Base-by-base conservation (phyloP, 2,888 invertebrate genomes). In the Chrysolina americana region DNA sequence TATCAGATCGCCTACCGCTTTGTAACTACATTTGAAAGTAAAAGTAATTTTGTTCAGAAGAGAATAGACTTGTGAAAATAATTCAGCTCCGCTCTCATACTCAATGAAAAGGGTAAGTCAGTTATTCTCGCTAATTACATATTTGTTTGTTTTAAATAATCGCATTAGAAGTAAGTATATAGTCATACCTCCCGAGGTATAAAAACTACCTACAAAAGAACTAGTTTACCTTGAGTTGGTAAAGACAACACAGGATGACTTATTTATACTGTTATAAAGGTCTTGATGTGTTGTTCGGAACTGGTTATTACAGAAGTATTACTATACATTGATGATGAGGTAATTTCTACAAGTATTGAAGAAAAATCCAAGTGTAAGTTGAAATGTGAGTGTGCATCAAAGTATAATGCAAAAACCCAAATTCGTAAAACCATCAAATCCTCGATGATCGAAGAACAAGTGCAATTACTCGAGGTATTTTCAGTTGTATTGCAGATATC, bases 151-250 rank as follows among this genome's bases (percentile, higher is more conserved):
- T 53, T 53, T 53, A 19, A 53, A 44, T 44, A 15, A 44, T 53
- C 19, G 59, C 70, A 73, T 65, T 65, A 75, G 71, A 64, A 63
- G 63, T 28, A 70, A 70, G 63, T 28, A 5, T n/a, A 28, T 36
- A 36, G 36, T 36, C 8, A 36, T 36, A 8, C 6, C 8, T 36
- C 8, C 36, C 8, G 36, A 36, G 36, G 36, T 36, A n/a, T n/a
- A 71, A 28, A 53, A 48, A 50, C 68, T 68, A 75, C 82, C 81
- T 77, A 80, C 77, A 78, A 79, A n/a, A 80, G 80, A 85, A 86
- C 84, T 85, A 80, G 87, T 87, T 87, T 83, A 85, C 87, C 87
- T 87, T 87, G 87, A 87, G 84, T 82, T 83, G 82, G 83, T 83
- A 85, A 83, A 86, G 86, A 84, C 85, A 85, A 82, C 83, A 79